These are phyloP conservation scores for Amphipyra berbera DNA, from an alignment of 2,888 invertebrate species.

Conservation along the genomic window DNA sequence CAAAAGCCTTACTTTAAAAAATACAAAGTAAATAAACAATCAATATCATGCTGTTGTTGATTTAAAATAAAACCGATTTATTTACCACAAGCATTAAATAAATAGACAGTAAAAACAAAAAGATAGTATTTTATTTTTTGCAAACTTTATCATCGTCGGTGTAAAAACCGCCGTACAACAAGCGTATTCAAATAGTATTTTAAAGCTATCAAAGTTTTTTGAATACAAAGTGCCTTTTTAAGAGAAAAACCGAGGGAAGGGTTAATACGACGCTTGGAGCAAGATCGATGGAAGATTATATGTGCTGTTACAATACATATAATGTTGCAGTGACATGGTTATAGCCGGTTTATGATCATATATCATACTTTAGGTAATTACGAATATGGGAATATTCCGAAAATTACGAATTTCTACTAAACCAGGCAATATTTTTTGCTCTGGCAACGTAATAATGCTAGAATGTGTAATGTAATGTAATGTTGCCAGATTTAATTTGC, in stretches of 20 bases:
- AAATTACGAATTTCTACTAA: too few relatives aligned
- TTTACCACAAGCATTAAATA: neutral
- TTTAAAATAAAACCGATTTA: neutral
- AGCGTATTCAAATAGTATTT: slow-evolving; percentile 47
- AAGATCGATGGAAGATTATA: neutral
- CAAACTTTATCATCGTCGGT: neutral
- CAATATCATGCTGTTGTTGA: neutral
- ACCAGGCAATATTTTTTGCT: too few relatives aligned
- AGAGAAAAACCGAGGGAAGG: slow-evolving; percentile 8
- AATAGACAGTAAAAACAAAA: neutral
- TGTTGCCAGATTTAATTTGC: too few relatives aligned
- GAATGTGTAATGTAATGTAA: too few relatives aligned
- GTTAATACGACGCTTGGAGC: slow-evolving; percentile 11
- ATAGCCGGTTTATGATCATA: too few relatives aligned
- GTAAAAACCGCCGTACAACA: slow-evolving; percentile 4
- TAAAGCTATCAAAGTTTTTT: slow-evolving; percentile 54
- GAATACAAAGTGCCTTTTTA: slow-evolving; percentile 56
- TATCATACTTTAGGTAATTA: too few relatives aligned
- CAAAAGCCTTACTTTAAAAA: too few relatives aligned
- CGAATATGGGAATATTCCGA: too few relatives aligned
- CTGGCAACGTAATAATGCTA: too few relatives aligned
- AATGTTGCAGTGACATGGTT: too few relatives aligned
- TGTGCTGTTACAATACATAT: neutral
- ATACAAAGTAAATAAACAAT: neutral
- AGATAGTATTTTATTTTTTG: slow-evolving; percentile 7